Conservation (phyloP, 2,888 invertebrate species). For the Andricus quercusramuli region DNA sequence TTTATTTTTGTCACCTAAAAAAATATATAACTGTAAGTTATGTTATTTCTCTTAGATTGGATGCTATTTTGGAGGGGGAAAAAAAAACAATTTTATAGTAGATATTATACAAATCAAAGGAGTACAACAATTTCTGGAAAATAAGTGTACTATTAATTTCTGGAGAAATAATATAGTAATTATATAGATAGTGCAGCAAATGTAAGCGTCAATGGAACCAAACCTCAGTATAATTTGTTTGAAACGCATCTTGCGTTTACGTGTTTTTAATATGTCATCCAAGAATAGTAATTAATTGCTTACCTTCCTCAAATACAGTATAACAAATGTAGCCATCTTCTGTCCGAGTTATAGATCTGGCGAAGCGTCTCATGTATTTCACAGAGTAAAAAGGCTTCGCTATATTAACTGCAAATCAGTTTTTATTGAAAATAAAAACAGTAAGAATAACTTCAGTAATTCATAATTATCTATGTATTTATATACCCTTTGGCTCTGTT, state of each 20-base stretch:
- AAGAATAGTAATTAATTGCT: background rate
- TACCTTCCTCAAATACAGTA: background rate
- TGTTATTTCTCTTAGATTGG: no score
- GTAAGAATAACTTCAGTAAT: background rate
- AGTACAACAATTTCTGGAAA: no score
- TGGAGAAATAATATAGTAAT: no score
- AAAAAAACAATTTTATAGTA: no score
- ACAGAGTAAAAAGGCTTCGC: background rate
- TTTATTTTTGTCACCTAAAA: no score
- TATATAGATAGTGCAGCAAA: no score
- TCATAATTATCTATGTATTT: no score
- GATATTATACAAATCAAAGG: no score
- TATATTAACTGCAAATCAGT: background rate
- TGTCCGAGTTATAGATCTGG: background rate
- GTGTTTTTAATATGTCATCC: background rate
- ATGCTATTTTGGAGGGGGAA: no score
- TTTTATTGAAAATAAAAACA: no score
- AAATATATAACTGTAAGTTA: no score
- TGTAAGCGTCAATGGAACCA: background rate
- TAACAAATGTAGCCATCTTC: background rate
- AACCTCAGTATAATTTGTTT: background rate
- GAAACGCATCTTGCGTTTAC: background rate
- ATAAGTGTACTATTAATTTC: no score
- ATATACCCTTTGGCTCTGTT: background rate
- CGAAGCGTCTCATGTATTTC: background rate